phyloP scores from a whole-genome alignment of 2,888 invertebrate genomes.

The Aplocera efformata region DNA sequence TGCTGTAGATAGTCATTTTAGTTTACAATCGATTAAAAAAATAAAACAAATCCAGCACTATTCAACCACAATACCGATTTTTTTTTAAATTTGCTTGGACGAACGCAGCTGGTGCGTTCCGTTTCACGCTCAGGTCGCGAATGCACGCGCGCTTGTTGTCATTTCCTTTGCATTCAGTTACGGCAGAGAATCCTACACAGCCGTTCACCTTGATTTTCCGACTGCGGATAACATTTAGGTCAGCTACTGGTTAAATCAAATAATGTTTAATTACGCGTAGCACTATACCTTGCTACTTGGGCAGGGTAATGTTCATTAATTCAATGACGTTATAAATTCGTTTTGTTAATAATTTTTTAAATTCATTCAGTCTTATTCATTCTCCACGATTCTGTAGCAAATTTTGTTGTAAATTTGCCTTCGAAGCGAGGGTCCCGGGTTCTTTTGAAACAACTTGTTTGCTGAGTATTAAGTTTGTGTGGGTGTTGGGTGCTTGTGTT shows the following conservation, averaged over 20 bases:
- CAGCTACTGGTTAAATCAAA: slow-evolving; percentile 8
- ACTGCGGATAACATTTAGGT: slow-evolving; percentile 24
- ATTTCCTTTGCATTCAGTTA: slow-evolving; percentile 43
- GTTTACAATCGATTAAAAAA: slow-evolving; percentile 16
- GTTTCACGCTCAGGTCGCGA: slow-evolving; percentile 48
- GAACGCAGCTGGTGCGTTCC: slow-evolving; percentile 40
- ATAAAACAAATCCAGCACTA: slow-evolving; percentile 28
- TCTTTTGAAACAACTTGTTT: too few species aligned
- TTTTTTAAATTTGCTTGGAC: slow-evolving; percentile 18
- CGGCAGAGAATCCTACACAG: slow-evolving; percentile 31
- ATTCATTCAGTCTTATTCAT: too few species aligned
- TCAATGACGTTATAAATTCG: too few species aligned
- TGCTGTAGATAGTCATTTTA: slow-evolving; percentile 75
- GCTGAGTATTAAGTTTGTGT: too few species aligned
- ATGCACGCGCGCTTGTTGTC: slow-evolving; percentile 36
- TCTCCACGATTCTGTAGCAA: too few species aligned
- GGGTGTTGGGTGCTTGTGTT: too few species aligned
- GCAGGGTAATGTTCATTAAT: too few species aligned
- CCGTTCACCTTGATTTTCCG: slow-evolving; percentile 64
- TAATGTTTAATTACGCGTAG: background rate
- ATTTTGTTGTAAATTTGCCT: too few species aligned
- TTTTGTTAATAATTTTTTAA: too few species aligned
- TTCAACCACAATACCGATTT: slow-evolving; percentile 6
- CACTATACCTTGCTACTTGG: too few species aligned
- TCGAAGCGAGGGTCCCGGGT: too few species aligned